phyloP scores from a whole-genome alignment of 2,113 vertebrate species.

The Atherinomorus stipes region DNA sequence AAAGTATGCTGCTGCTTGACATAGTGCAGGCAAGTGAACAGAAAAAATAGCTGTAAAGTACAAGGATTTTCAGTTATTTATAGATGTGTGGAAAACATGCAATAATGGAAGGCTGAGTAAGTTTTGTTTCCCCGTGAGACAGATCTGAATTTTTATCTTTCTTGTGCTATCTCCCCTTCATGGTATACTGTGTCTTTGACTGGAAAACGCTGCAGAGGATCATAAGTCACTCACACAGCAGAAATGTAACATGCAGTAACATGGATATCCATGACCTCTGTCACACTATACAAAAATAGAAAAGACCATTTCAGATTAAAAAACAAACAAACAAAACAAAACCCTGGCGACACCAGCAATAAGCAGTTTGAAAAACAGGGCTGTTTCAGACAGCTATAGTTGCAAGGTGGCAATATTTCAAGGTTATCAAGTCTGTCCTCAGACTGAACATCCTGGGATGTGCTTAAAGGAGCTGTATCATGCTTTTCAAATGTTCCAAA shows the following conservation, averaged over 20 bases:
- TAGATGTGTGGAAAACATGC: slow-evolving; percentile 53
- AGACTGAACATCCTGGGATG: background rate
- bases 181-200: slow-evolving; percentile 31
- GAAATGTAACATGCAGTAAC: slow-evolving; percentile 42
- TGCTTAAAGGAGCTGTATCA: too few relatives aligned
- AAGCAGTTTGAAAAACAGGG: slow-evolving; percentile 6
- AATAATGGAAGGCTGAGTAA: slow-evolving; percentile 60
- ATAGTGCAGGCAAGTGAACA: slow-evolving; percentile 9
- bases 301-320: too few relatives aligned
- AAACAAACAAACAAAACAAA: too few relatives aligned
- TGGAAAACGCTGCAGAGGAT: slow-evolving; percentile 46
- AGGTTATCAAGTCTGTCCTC: slow-evolving; percentile 29
- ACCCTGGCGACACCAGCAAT: too few relatives aligned
- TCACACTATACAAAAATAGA: slow-evolving; percentile 50
- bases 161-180: slow-evolving; percentile 20
- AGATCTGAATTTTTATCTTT: slow-evolving; percentile 16
- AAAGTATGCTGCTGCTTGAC: background rate
- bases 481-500: too few relatives aligned
- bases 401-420: slow-evolving; percentile 14
- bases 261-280: slow-evolving; percentile 59
- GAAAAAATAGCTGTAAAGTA: slow-evolving; percentile 35
- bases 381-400: background rate
- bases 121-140: slow-evolving; percentile 22
- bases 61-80: slow-evolving; percentile 68
- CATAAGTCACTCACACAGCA: slow-evolving; percentile 60